These are phyloP conservation scores for Abramis brama DNA, from an alignment of 2,113 vertebrate genomes.

Conservation along the genomic window DNA sequence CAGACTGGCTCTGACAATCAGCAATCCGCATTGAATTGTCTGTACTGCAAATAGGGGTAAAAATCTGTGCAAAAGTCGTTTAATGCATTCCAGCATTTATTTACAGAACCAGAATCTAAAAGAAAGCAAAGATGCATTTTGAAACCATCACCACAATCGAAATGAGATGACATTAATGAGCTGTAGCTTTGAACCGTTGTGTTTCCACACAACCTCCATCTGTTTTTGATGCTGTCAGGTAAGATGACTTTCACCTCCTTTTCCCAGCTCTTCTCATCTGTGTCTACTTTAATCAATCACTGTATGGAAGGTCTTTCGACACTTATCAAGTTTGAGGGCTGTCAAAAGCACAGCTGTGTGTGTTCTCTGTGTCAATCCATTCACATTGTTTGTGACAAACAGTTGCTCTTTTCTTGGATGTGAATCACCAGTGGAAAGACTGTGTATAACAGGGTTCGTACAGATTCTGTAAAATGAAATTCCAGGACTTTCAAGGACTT, in stretches of 20 bases:
- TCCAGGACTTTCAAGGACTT: too few species aligned
- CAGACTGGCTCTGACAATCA: not conserved
- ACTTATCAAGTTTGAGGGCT: slow-evolving; percentile 13
- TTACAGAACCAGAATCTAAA: not conserved
- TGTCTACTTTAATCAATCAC: slow-evolving; percentile 31
- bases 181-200: slow-evolving; percentile 21
- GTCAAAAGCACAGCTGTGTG: slow-evolving; percentile 35
- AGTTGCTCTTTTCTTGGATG: slow-evolving; percentile 16
- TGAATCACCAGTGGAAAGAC: slow-evolving; percentile 15
- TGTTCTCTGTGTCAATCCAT: slow-evolving; percentile 5
- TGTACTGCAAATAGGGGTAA: not conserved
- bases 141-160: not conserved
- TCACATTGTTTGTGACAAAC: slow-evolving; percentile 7
- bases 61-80: not conserved
- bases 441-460: too few species aligned
- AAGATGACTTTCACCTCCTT: slow-evolving; percentile 16
- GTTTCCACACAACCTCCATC: not conserved
- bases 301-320: slow-evolving; percentile 34
- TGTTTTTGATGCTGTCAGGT: slow-evolving; percentile 6
- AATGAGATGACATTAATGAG: slow-evolving; percentile 35
- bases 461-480: too few species aligned
- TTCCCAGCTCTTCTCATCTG: slow-evolving; percentile 21
- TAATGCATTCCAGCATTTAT: not conserved
- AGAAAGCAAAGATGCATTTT: not conserved
- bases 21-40: not conserved